Conservation (phyloP, 2,888 invertebrate species). For the Idaea straminata region DNA sequence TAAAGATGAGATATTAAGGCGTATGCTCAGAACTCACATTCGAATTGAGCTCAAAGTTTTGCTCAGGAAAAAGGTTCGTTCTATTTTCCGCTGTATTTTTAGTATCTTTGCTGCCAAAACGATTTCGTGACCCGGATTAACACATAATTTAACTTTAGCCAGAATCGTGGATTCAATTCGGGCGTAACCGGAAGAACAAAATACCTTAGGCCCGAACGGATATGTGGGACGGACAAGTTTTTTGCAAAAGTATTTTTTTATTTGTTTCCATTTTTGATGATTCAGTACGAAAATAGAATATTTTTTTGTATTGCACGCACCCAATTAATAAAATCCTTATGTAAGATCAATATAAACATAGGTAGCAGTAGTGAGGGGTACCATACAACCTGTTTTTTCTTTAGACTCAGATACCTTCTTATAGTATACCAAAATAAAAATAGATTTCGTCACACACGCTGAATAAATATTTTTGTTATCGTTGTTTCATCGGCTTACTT, state of each 20-base stretch:
- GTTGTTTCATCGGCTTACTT: no score
- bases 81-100: background rate
- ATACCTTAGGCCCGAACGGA: background rate
- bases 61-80: background rate
- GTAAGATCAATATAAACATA: no score
- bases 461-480: no score
- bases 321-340: no score
- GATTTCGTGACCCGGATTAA: slow-evolving; percentile 1
- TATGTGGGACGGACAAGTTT: background rate
- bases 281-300: background rate
- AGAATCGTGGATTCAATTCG: background rate
- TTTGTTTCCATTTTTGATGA: background rate
- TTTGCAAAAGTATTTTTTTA: background rate
- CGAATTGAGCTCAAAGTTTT: no score
- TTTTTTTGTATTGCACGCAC: background rate
- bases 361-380: no score
- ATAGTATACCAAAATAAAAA: no score
- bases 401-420: no score
- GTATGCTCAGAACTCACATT: no score
- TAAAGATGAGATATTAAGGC: no score
- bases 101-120: background rate
- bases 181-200: background rate
- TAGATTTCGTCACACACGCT: no score
- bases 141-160: background rate
- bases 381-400: no score